Evolutionary conservation across 2,888 invertebrate species (phyloP), one percentile per base, ranked within the genome.

Genomic region (Agrotis puta): DNA sequence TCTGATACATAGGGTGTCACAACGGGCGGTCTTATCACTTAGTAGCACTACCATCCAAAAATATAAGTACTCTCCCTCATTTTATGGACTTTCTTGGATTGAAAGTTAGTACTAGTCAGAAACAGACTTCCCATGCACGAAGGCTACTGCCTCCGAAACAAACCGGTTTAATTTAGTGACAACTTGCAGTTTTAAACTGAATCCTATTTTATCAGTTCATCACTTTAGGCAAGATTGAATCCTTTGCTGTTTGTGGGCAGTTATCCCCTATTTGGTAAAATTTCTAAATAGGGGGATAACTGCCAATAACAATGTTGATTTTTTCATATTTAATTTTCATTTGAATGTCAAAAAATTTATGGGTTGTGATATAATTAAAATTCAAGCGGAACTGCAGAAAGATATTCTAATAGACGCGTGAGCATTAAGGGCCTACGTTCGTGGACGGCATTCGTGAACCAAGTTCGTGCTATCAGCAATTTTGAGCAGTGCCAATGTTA

Each of bases 401-500:
- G 20, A 39, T 39, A 39, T 33, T 39, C 9, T 39, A 5, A 5
- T 20, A 22, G 11, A 22, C 11, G 2, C 16, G 16, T 16, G 43
- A 16, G 0, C 1, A 57, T 24, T 18, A 22, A 53, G 14, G 3
- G n/a, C 13, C 3, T 22, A 20, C 14, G 9, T n/a, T 14, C 6
- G 6, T 24, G n/a, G 39, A 24, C 14, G 22, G 56, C 14, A n/a
- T 63, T 33, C 74, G 74, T 72, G 72, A 66, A 47, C 18, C 2
- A 50, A 20, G 66, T 72, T 66, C 79, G 69, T 72, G 72, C 24
- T 50, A 74, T 64, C 66, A 72, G 45, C 57, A 65, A 57, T 72
- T 72, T 65, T 72, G 65, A 72, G 74, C 51, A 74, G 53, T 67
- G 53, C 58, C 74, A 74, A 59, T 74, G 69, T 24, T 69, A 75